Base-by-base conservation (phyloP, 2,797 vertebrate species). In the Gallirallus australis region DNA sequence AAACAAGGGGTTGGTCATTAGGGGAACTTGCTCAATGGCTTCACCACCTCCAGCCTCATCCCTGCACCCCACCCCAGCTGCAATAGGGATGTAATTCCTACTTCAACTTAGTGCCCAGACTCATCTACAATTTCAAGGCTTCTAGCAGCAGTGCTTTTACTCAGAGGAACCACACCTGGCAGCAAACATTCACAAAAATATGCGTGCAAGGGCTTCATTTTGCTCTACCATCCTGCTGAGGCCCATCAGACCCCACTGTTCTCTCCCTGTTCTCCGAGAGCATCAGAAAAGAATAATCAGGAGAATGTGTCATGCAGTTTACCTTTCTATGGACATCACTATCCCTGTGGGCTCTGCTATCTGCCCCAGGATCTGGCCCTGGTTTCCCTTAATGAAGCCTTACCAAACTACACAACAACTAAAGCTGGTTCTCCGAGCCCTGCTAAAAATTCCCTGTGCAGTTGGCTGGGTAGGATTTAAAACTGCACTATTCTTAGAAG, bases 391-490 rank as follows among this genome's bases (percentile, higher is more conserved):
- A 68, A 82, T 61, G 50, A 72, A 91, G 89, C 63, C 72, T 15
- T 76, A 66, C 11, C 45, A 33, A 91, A 73, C n/a, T 20, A n/a
- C 8, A 18, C 25, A 63, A 77, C 42, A 76, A 78, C 69, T 76
- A 81, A 86, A 54, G 72, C 60, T 63, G 28, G 9, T 78, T 88
- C 64, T 91, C 52, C 61, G 81, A 92, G 79, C 63, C 39, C 65
- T 95, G 94, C 95, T 97, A 97, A 97, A 96, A 97, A 97, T 97
- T 96, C 90, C 91, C 81, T 84, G 28, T 82, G 40, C 98, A 97
- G 96, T 94, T 98, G 97, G 65, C 94, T 73, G 86, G 81, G 90
- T 82, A 91, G 96, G 61, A 80, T 91, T 97, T 97, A 94, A 96
- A 93, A 71, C 86, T 65, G 40, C 82, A 76, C 97, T 98, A 98